Percentiles rank a stretch among this genome's conserved stretches.
Evolutionary conservation across 2,113 vertebrate species (phyloP).

Genomic region (Cheirogaleus medius): DNA sequence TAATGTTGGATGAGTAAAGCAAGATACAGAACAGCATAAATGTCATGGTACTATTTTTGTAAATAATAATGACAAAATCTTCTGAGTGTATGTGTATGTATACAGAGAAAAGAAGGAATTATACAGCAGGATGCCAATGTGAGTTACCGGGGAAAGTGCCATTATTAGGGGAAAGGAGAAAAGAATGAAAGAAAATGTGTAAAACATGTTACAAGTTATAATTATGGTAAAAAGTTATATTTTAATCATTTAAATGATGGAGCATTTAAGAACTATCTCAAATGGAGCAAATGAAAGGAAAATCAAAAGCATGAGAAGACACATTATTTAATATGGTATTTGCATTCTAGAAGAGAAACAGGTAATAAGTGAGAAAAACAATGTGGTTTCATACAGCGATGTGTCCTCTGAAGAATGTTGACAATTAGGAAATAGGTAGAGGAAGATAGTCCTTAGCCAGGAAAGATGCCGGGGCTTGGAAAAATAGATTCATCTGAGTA

Average conservation of each 20-base stretch:
- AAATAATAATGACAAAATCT: not conserved
- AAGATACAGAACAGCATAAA: not conserved
- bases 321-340: not conserved
- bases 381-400: not conserved
- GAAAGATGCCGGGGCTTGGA: not conserved
- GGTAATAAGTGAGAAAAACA: not conserved
- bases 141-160: not conserved
- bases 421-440: not conserved
- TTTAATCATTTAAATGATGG: constrained; percentile 40
- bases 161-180: not conserved
- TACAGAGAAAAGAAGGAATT: not conserved
- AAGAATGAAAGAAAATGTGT: not conserved
- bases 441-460: not conserved
- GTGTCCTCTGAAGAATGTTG: not conserved
- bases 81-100: not conserved
- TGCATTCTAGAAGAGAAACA: not conserved
- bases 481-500: not conserved
- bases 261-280: not conserved
- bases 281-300: not conserved
- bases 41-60: not conserved
- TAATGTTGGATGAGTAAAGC: not conserved
- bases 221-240: not conserved
- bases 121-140: not conserved
- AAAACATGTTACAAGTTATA: not conserved
- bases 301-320: not conserved